phyloP scores from a whole-genome alignment of 1,140 invertebrate genomes.

The Lerema accius region DNA sequence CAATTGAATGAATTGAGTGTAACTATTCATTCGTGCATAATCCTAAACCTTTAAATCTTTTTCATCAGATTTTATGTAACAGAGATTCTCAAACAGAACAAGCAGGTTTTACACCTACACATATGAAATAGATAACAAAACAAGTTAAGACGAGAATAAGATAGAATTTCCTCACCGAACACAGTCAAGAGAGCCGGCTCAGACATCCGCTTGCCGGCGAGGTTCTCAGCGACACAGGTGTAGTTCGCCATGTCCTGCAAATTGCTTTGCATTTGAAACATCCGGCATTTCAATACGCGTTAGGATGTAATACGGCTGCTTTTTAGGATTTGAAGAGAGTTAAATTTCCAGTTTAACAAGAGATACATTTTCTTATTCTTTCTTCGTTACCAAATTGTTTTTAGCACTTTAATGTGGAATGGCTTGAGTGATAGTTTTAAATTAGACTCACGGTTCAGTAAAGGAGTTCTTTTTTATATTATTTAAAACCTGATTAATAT shows the following conservation, averaged over 20 bases:
- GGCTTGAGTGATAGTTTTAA: no score
- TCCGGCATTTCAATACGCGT: conserved; percentile 18
- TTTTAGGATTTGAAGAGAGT: neutral
- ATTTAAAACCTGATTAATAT: no score
- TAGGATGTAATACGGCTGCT: neutral
- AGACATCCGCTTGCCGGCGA: conserved; percentile 93
- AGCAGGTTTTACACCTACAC: neutral
- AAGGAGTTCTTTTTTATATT: no score
- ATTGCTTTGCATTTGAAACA: conserved; percentile 41
- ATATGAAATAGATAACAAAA: neutral
- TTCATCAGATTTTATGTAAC: no score
- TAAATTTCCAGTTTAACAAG: neutral
- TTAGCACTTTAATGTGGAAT: no score
- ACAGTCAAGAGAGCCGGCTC: conserved; percentile 95
- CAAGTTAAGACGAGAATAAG: neutral
- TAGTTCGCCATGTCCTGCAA: conserved; percentile 96
- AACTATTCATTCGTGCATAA: no score
- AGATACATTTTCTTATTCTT: no score
- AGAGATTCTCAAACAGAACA: no score
- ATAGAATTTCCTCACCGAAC: conserved; percentile 87
- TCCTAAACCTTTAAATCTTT: no score
- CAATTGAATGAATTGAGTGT: no score
- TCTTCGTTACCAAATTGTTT: no score
- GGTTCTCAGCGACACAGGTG: conserved; percentile 97
- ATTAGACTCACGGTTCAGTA: no score